Conservation (phyloP, 2,797 vertebrate species). For the Chaunax sp. region DNA sequence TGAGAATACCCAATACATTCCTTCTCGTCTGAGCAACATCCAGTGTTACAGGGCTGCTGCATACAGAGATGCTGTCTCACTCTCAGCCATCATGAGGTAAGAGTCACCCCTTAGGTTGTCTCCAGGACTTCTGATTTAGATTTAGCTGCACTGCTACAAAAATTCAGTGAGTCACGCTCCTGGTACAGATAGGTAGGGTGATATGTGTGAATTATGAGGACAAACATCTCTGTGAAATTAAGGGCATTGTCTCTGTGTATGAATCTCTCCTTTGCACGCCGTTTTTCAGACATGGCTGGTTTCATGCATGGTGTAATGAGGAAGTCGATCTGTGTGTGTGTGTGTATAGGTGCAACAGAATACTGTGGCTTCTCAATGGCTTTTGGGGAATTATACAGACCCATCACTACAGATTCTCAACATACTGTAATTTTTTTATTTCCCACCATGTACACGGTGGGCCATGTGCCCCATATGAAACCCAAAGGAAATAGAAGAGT, state of each 20-base stretch:
- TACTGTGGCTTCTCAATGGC: neutral
- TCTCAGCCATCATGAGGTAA: neutral
- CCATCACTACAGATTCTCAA: no score
- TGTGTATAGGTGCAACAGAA: neutral
- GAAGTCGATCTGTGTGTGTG: neutral
- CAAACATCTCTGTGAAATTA: constrained; percentile 1
- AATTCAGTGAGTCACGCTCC: constrained; percentile 10
- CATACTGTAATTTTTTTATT: no score
- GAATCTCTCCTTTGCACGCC: neutral
- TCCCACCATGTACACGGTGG: neutral
- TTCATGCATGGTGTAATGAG: constrained; percentile 13
- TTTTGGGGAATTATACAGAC: constrained; percentile 10
- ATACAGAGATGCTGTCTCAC: neutral
- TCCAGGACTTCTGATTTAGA: neutral
- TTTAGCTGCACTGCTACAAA: constrained; percentile 8
- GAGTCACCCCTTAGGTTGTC: neutral
- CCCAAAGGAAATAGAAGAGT: neutral
- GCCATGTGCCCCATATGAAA: neutral
- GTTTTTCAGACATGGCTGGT: neutral
- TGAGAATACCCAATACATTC: constrained; percentile 3
- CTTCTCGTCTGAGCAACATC: neutral
- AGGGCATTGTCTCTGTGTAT: neutral
- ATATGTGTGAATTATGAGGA: constrained; percentile 6
- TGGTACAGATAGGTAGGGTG: neutral
- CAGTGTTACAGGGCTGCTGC: neutral